Base-by-base conservation (phyloP, 2,888 invertebrate genomes). In the Scelioninae gen. 1 region DNA sequence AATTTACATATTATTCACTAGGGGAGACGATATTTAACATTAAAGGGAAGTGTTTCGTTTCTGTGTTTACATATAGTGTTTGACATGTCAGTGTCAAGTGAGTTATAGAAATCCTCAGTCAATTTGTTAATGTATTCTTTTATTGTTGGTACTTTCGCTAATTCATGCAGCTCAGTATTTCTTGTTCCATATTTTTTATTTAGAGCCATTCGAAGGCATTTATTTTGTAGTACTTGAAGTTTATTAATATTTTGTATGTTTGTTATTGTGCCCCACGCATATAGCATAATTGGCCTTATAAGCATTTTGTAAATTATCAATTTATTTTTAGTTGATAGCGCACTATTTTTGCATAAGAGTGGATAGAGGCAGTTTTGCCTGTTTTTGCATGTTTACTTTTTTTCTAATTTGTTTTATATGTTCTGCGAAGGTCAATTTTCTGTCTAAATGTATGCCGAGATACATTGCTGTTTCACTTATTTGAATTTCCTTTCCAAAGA, bases 191-290 rank as follows among this genome's bases (percentile, higher is more conserved):
- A 31, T 0, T 29, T 11, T 23, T 53, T 55, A 7, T 55, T 66
- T 1, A 66, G 38, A 13, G 23, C n/a, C 38, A 71, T 31, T 11
- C 71, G 15, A 0, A 71, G 40, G 11, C 58, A 71, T 60, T 71
- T 71, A n/a, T 71, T 71, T 51, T 58, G 60, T 0, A 60, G 11
- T 10, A 58, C 16, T 49, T 71, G 60, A 7, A 71, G 15, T n/a
- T 15, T 23, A 0, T 40, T 31, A 0, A 34, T 13, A 2, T 38
- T 13, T 5, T 31, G n/a, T 5, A 23, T 32, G 1, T 10, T 49
- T 45, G 60, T 15, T 4, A 60, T 38, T 0, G 47, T 56, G 3
- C 2, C 0, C 71, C 60, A 71, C 0, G 71, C 71, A 34, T 69
- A 60, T 15, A 16, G 2, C 0, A 71, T 60, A 4, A 60, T 49